Evolutionary conservation across 2,113 vertebrate species (phyloP).

Genomic region (Triplophysa tibetana): DNA sequence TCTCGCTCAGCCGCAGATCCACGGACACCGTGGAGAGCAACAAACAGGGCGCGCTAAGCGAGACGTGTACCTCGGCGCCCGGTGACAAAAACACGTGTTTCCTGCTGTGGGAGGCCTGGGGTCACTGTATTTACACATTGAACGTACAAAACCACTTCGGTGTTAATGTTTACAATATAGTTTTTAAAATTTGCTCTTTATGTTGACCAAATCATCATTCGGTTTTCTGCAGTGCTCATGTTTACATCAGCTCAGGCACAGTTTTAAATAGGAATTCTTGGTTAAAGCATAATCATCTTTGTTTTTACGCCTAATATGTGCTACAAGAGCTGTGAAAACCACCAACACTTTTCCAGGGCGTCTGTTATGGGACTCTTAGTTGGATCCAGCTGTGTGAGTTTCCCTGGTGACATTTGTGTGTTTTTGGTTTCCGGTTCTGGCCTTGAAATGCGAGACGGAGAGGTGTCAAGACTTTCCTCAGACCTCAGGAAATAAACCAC

Average conservation of each 20-base stretch:
- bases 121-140: conserved; percentile 17
- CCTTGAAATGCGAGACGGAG: conserved; percentile 35
- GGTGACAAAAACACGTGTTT: conserved; percentile 34
- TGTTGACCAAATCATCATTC: too few relatives aligned
- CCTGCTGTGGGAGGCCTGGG: conserved; percentile 24
- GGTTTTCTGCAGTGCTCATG: too few relatives aligned
- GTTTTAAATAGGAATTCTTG: background rate
- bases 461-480: conserved; percentile 42
- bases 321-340: conserved; percentile 45
- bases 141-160: background rate
- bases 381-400: conserved; percentile 54
- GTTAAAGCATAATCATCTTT: conserved; percentile 5
- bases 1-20: conserved; percentile 12
- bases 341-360: conserved; percentile 29
- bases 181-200: too few relatives aligned
- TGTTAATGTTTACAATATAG: too few relatives aligned
- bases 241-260: background rate
- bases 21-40: conserved; percentile 23
- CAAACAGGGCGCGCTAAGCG: conserved; percentile 31
- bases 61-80: conserved; percentile 4
- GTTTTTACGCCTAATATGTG: conserved; percentile 42
- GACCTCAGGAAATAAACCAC: conserved; percentile 40
- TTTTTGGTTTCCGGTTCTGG: conserved; percentile 54
- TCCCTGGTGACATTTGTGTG: conserved; percentile 45
- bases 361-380: conserved; percentile 44